Evolutionary conservation across 37 sponge, comb jelly and placozoan species (phyloP), one percentile per base, ranked within the genome.

Genomic region (Oscarella lobularis): DNA sequence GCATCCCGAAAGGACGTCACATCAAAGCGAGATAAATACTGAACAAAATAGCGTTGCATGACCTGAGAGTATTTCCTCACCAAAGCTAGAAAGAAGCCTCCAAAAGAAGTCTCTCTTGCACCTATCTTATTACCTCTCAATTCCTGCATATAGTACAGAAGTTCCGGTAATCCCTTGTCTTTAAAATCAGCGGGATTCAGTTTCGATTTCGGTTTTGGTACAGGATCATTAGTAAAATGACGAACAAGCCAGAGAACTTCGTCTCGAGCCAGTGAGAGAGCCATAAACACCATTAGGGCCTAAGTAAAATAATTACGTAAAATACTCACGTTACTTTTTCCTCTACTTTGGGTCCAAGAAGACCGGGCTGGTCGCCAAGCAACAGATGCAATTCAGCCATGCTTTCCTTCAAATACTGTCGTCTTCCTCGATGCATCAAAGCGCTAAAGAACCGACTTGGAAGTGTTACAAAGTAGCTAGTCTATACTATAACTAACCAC

Each of bases 341-440:
- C 78, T 66, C 48, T 34, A 94, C 82, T 81, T 94, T 90, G 31
- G 95, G 95, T 20, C 95, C 95, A 3, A 90, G 66, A 0, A 94
- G 77, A 33, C 95, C 95, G 1, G 95, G 95, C 31, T 84, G 77
- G 77, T 94, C 95, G 72, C 77, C 36, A n/a, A 90, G 66, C 3
- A 94, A 73, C 37, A 67, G 73, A 70, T 76, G 69, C 6, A 94
- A 81, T 67, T 94, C 95, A 31, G 39, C 79, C 37, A 94, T 84
- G 9, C 87, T 77, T n/a, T 73, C 71, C 2, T 90, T 75, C 4
- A 93, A 79, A 79, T 82, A 93, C 30, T 80, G 80, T 66, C 94
- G 67, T 48, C 60, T 48, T 27, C 60, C 60, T 20, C 60, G 60
- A 48, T 48, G 60, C 9, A 48, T 20, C 9, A 20, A 9, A 48